Evolutionary conservation across 2,888 invertebrate species (phyloP), one percentile per base, ranked within the genome.

Genomic region (Philaethria dido): DNA sequence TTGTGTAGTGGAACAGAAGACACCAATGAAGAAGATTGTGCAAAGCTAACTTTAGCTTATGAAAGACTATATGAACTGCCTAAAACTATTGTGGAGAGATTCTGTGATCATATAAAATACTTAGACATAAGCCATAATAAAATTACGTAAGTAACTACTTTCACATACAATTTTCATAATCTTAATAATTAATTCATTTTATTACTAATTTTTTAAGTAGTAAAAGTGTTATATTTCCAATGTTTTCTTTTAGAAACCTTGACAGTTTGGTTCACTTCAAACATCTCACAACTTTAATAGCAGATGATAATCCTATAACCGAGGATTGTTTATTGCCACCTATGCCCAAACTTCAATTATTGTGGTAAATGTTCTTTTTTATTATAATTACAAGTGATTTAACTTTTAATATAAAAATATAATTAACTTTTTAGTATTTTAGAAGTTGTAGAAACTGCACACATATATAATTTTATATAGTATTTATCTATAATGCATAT

Each of bases 291-390:
- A 96, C 96, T 0, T 84, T 98, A 14, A 97, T 98, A 74, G 93
- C 97, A 73, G 98, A 98, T 84, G 95, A 96, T 75, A 98, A 98
- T 80, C 93, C 93, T 1, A 94, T 97, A 66, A 94, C 94, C 33
- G 95, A 96, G 50, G 94, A 94, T 62, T 95, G 95, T 42, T 88
- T 93, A 14, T 93, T 98, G 57, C 97, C 98, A 0, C 93, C 93
- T 47, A 84, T 97, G 82, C 95, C 96, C 0, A 94, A 94, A 74
- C 84, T 98, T 20, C 95, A 95, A 79, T 93, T 97, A 48, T 86
- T 98, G 25, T 98, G 98, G 80, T 69, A 42, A 52, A 33, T 50
- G 22, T 25, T n/a, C 33, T 54, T 18, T 64, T 6, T 42, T 45
- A 9, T 16, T 20, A 20, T 8, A 8, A 33, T 8, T 33, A 33